Percentiles rank a stretch among this genome's conserved stretches.
These are phyloP conservation scores for Dicentrarchus labrax DNA, from an alignment of 2,113 vertebrate genomes.

Conservation along the genomic window DNA sequence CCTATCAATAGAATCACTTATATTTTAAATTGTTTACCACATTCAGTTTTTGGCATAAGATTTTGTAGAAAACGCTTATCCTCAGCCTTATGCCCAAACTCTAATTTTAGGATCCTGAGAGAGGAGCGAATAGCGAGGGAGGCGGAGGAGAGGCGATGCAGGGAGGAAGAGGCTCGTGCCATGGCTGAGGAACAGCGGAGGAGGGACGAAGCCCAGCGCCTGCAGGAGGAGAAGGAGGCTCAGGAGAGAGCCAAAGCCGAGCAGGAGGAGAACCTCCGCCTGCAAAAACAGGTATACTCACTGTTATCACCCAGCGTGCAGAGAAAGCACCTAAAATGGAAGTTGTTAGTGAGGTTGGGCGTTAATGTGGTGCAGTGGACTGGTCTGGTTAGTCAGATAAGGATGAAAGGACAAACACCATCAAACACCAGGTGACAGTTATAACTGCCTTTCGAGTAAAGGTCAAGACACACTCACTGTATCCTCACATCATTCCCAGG, in stretches of 20 bases:
- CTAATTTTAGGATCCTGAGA: constrained; percentile 79
- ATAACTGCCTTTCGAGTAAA: not conserved
- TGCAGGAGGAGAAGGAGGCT: constrained; percentile 83
- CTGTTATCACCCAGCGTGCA: not conserved
- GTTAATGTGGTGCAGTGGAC: not conserved
- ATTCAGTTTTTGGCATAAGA: not conserved
- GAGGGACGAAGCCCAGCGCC: constrained; percentile 81
- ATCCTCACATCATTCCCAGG: not conserved
- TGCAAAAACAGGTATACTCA: constrained; percentile 91
- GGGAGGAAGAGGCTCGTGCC: constrained; percentile 85
- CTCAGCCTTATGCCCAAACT: not conserved
- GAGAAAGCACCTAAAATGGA: not conserved
- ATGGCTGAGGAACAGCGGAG: constrained; percentile 85
- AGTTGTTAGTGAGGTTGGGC: not conserved
- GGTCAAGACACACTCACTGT: not conserved
- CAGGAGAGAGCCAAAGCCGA: constrained; percentile 86
- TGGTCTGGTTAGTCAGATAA: not conserved
- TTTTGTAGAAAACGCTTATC: constrained; percentile 3
- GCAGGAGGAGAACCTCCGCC: constrained; percentile 89
- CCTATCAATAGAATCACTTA: constrained; percentile 1
- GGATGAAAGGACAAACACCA: not conserved
- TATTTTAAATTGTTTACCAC: not conserved
- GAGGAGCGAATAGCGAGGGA: constrained; percentile 88
- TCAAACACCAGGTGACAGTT: not conserved
- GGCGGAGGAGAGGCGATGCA: constrained; percentile 85